Base-by-base conservation (phyloP, 2,888 invertebrate genomes). In the Phlogophora meticulosa region DNA sequence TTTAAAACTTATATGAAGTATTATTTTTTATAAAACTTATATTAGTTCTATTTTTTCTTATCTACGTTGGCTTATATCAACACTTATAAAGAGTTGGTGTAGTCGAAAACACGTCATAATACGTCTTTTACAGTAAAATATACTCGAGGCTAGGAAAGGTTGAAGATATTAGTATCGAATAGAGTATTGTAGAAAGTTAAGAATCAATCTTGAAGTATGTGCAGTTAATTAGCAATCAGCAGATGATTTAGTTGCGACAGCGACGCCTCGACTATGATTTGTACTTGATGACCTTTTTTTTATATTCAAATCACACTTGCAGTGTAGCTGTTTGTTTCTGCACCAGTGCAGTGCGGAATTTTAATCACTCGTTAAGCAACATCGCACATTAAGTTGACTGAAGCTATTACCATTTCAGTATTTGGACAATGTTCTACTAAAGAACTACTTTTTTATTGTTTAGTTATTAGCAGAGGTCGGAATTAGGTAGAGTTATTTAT, bases 351-450 rank as follows among this genome's bases (percentile, higher is more conserved):
- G 66, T 63, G 64, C 60, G 64, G 83, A 84, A 83, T 83, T 58
- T 77, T 76, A 84, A 83, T 77, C 73, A 79, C 74, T 68, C 59
- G 72, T 77, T 84, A 66, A 57, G 73, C 61, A 82, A 82, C 72
- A 32, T 45, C 53, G 65, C 75, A 68, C 75, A 65, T 74, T 65
- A 66, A 48, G 51, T 66, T 65, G 28, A 67, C 66, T 72, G 58
- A 80, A 80, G 64, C 70, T 64, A 69, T 70, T 73, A 70, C 81
- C 73, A 67, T 74, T 77, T 68, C 81, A 82, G 78, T 81, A 81
- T 81, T 81, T 70, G 65, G 64, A 62, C 67, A 53, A 51, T 53
- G 57, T 65, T 76, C 66, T 70, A 67, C 58, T 71, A 43, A 63
- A 24, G 65, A 64, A 77, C 72, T 43, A 55, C 60, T 76, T 80